Evolutionary conservation across 2,888 invertebrate species (phyloP), one percentile per base, ranked within the genome.

Genomic region (Drosophila pseudotalamancana): DNA sequence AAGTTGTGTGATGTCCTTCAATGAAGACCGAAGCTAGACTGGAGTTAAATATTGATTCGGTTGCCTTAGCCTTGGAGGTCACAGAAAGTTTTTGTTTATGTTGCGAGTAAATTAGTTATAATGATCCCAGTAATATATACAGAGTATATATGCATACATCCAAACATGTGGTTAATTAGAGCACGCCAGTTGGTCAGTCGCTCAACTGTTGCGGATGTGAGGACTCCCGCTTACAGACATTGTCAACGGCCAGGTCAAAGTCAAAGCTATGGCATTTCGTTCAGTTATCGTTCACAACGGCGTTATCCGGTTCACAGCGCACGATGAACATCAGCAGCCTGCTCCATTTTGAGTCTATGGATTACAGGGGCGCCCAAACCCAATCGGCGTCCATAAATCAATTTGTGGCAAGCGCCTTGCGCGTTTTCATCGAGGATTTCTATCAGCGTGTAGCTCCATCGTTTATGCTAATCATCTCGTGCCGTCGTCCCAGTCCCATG

Each of bases 401-500:
- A 8, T 73, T 79, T 16, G 78, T 88, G 31, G 81, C 78, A 3
- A 66, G 66, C 53, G 77, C 88, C 1, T 29, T 88, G 39, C 68
- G 72, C 0, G 64, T 61, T 21, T 68, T 89, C 11, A 74, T 89
- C 34, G 74, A 81, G 53, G 67, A 80, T 34, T 82, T 87, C 42
- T 81, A 86, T 31, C 70, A 73, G 42, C 69, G 71, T 2, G 45
- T 82, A 0, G 72, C 79, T 0, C 77, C 78, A 1, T 64, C 73
- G 6, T 78, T 87, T 46, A 62, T 84, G 4, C 53, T 87, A 4
- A 76, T 87, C 23, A 45, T 87, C 23, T 88, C 88, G n/a, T 82
- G 82, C 48, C 77, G 80, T 4, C 76, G 72, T 1, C 57, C 56
- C 16, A 70, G 67, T 21, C 60, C 72, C 0, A 54, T 78, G 53